A percentile compares a stretch with the other conserved stretches of the same genome.
Conservation (phyloP, 64 coral and sea anemone species). For the Montipora foliosa region DNA sequence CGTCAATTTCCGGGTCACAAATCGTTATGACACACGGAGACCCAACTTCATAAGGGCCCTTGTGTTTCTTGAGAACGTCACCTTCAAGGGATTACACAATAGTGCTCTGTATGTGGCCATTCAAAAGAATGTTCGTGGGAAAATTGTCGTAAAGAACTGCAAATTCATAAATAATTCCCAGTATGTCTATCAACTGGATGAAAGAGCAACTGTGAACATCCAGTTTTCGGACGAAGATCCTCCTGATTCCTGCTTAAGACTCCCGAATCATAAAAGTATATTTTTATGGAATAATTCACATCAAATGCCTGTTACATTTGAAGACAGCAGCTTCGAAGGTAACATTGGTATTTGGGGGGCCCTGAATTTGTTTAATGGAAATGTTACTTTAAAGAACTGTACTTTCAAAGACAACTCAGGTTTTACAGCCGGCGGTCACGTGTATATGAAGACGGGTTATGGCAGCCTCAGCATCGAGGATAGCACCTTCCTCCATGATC, state of each 20-base stretch:
- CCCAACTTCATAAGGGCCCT: not conserved
- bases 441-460: slow-evolving; percentile 32
- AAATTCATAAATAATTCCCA: slow-evolving; percentile 29
- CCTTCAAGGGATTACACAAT: not conserved
- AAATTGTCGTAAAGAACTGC: not conserved
- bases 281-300: not conserved
- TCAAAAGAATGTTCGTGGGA: not conserved
- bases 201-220: not conserved
- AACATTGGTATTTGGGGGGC: not conserved
- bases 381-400: slow-evolving; percentile 32
- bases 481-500: slow-evolving; percentile 13
- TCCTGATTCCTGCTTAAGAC: not conserved
- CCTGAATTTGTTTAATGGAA: slow-evolving; percentile 23
- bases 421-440: not conserved
- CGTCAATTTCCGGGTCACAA: not conserved
- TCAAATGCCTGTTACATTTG: slow-evolving; percentile 1
- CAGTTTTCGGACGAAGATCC: not conserved
- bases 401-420: slow-evolving; percentile 44
- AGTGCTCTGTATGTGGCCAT: not conserved
- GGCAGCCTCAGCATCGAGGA: slow-evolving; percentile 19
- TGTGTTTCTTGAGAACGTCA: slow-evolving; percentile 25
- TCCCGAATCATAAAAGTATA: not conserved
- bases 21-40: not conserved
- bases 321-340: not conserved
- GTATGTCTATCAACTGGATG: not conserved